phyloP scores from a whole-genome alignment of 1,140 invertebrate species.

The Megalonaias nervosa region DNA sequence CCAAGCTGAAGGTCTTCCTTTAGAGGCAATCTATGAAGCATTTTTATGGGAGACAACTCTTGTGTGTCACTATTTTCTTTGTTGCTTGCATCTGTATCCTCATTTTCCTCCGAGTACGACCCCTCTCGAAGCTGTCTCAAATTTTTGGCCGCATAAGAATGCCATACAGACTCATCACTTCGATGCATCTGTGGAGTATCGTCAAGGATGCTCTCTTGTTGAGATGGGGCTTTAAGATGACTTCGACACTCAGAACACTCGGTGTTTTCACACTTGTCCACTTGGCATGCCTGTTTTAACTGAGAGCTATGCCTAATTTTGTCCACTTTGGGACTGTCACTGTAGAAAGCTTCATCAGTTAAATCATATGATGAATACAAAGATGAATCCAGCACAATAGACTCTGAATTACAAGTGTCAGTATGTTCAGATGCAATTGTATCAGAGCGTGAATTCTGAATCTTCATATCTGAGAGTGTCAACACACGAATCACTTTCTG shows the following conservation, averaged over 20 bases:
- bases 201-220: constrained; percentile 51
- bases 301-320: too few relatives aligned
- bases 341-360: too few relatives aligned
- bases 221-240: constrained; percentile 50
- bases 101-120: constrained; percentile 53
- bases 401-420: too few relatives aligned
- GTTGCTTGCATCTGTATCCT: constrained; percentile 31
- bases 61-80: constrained; percentile 12
- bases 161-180: constrained; percentile 57
- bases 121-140: constrained; percentile 60
- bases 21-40: too few relatives aligned
- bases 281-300: too few relatives aligned
- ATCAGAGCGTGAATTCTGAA: too few relatives aligned
- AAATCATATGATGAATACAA: too few relatives aligned
- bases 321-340: too few relatives aligned
- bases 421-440: too few relatives aligned
- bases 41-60: not conserved
- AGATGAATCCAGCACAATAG: too few relatives aligned
- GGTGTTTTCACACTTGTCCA: not conserved
- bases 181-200: constrained; percentile 62
- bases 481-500: too few relatives aligned
- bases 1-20: not conserved
- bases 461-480: too few relatives aligned
- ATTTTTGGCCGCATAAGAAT: constrained; percentile 59
- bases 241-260: constrained; percentile 49